phyloP scores from a whole-genome alignment of 2,888 invertebrate genomes.

The Conistra vaccinii region DNA sequence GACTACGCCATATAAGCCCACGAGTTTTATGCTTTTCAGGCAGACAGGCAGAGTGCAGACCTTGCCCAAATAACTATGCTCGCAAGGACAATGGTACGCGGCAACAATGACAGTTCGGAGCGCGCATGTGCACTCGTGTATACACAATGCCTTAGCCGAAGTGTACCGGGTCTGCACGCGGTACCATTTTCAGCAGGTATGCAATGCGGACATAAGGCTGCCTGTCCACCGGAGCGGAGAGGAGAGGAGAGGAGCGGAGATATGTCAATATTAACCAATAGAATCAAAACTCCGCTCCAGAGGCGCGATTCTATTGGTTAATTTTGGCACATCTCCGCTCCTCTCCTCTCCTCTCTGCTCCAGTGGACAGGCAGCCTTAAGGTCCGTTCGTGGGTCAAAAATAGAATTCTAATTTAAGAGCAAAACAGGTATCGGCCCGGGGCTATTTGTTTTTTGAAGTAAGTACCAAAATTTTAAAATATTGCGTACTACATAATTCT shows the following conservation, averaged over 20 bases:
- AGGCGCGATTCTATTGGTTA: too few relatives aligned
- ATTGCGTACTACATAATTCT: not conserved
- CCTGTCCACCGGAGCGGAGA: too few relatives aligned
- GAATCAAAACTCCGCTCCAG: too few relatives aligned
- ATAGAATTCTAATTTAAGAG: not conserved
- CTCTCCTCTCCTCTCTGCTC: too few relatives aligned
- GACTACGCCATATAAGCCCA: not conserved
- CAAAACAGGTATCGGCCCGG: not conserved
- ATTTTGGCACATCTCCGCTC: too few relatives aligned
- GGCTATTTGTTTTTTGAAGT: not conserved
- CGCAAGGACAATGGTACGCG: conserved; percentile 52
- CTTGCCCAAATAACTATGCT: conserved; percentile 54
- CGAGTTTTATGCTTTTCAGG: conserved; percentile 30
- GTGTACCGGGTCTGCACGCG: conserved; percentile 12
- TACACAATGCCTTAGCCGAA: conserved; percentile 55
- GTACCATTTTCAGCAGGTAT: conserved; percentile 31
- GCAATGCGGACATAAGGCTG: not conserved
- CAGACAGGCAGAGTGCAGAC: conserved; percentile 28
- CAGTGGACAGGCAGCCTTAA: too few relatives aligned
- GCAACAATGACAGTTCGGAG: conserved; percentile 59
- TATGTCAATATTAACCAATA: too few relatives aligned
- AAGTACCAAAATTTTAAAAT: not conserved
- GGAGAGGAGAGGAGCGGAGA: too few relatives aligned
- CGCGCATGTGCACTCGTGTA: conserved; percentile 25
- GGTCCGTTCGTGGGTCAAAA: conserved; percentile 13